These are phyloP conservation scores for Melanostoma mellinum DNA, from an alignment of 2,888 invertebrate species.

Conservation along the genomic window DNA sequence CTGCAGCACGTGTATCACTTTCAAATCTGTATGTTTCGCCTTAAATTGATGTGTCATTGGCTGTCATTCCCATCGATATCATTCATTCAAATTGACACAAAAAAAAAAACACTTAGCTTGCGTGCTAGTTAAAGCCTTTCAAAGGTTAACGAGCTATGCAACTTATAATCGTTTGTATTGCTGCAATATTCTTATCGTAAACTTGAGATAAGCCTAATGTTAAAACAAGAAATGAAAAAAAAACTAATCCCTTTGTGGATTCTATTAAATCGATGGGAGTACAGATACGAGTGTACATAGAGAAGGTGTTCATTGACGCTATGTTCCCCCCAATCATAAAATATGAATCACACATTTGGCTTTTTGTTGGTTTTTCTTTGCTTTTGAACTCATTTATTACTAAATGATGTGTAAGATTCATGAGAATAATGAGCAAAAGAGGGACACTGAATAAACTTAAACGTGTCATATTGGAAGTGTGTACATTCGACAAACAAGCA, in stretches of 20 bases:
- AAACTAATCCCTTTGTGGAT: too few species aligned
- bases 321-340: constrained; percentile 25
- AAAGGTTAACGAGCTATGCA: too few species aligned
- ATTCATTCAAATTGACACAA: constrained; percentile 16
- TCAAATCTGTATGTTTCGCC: constrained; percentile 26
- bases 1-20: constrained; percentile 60
- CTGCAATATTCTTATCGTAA: too few species aligned
- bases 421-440: constrained; percentile 50
- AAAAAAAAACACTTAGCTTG: not conserved
- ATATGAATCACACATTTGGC: constrained; percentile 48
- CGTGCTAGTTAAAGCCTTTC: not conserved
- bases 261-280: not conserved
- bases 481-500: not conserved
- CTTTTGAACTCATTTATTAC: not conserved
- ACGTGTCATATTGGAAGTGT: constrained; percentile 49
- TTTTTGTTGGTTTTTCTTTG: not conserved
- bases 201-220: too few species aligned
- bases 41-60: constrained; percentile 65
- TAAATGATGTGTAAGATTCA: constrained; percentile 42
- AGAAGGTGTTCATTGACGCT: constrained; percentile 14
- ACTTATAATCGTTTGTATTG: too few species aligned
- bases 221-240: too few species aligned
- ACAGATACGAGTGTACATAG: constrained; percentile 5
- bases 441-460: constrained; percentile 48
- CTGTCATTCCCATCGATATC: constrained; percentile 37